phyloP scores from a whole-genome alignment of 2,888 invertebrate genomes.

The Perizoma affinitatum region DNA sequence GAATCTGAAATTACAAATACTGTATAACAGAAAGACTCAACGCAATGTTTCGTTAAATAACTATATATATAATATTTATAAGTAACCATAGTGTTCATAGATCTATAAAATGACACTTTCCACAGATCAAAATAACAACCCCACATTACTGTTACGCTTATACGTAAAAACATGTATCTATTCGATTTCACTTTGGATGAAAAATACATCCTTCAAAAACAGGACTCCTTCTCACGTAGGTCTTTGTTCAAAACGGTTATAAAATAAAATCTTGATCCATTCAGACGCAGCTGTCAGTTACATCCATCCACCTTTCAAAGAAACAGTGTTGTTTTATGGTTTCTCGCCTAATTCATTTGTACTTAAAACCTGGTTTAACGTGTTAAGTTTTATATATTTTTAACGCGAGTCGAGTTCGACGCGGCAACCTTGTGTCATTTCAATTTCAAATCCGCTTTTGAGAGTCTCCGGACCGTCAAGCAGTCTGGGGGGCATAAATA shows the following conservation, averaged over 20 bases:
- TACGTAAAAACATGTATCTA: not conserved
- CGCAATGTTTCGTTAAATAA: no score
- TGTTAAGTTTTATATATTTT: conserved; percentile 40
- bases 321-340: conserved; percentile 25
- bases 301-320: conserved; percentile 17
- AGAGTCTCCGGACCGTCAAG: not conserved
- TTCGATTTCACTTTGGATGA: not conserved
- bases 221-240: conserved; percentile 4
- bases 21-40: no score
- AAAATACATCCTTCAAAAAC: not conserved
- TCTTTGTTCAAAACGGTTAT: conserved; percentile 2
- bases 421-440: conserved; percentile 6
- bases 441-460: not conserved
- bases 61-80: no score
- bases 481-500: no score
- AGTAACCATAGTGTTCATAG: no score
- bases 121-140: no score
- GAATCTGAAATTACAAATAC: no score
- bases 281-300: conserved; percentile 22
- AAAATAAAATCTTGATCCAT: conserved; percentile 16
- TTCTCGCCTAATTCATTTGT: conserved; percentile 40
- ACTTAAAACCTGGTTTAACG: conserved; percentile 36
- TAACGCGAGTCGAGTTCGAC: conserved; percentile 33
- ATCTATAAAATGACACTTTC: no score
- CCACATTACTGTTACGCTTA: no score